These are phyloP conservation scores for Sula dactylatra DNA, from an alignment of 2,113 vertebrate genomes.

Conservation along the genomic window DNA sequence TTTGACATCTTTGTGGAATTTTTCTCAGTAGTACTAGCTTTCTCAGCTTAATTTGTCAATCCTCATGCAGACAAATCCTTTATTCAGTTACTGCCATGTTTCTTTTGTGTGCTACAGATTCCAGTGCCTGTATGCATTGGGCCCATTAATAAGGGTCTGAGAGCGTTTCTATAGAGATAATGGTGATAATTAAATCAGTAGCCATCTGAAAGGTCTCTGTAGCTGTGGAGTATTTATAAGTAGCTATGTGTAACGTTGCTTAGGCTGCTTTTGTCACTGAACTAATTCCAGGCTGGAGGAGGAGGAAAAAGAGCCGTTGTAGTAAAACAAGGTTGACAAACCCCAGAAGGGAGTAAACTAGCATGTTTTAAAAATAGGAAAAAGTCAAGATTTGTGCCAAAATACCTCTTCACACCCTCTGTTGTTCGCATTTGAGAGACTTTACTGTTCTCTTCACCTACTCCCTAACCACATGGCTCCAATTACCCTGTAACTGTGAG, in stretches of 20 bases:
- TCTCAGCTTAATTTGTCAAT: background rate
- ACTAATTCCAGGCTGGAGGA: background rate
- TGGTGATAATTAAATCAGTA: constrained; percentile 9
- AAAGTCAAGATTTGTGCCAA: background rate
- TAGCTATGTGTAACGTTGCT: background rate
- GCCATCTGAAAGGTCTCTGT: background rate
- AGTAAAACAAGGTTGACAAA: background rate
- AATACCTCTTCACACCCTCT: constrained; percentile 35
- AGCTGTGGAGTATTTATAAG: background rate
- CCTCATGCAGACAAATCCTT: background rate
- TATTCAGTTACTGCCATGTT: background rate
- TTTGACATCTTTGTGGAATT: background rate
- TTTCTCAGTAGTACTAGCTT: background rate
- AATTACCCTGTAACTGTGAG: constrained; percentile 22
- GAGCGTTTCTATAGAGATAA: background rate
- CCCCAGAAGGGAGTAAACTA: background rate
- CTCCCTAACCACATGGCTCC: constrained; percentile 44
- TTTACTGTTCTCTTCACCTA: constrained; percentile 54
- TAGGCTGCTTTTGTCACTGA: background rate
- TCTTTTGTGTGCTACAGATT: background rate
- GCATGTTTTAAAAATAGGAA: constrained; percentile 4
- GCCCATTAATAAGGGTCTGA: background rate
- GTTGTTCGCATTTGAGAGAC: constrained; percentile 38
- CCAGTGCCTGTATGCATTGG: background rate
- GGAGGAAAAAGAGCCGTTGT: background rate